Conservation (phyloP, 2,113 vertebrate species). For the Apodemus sylvaticus region DNA sequence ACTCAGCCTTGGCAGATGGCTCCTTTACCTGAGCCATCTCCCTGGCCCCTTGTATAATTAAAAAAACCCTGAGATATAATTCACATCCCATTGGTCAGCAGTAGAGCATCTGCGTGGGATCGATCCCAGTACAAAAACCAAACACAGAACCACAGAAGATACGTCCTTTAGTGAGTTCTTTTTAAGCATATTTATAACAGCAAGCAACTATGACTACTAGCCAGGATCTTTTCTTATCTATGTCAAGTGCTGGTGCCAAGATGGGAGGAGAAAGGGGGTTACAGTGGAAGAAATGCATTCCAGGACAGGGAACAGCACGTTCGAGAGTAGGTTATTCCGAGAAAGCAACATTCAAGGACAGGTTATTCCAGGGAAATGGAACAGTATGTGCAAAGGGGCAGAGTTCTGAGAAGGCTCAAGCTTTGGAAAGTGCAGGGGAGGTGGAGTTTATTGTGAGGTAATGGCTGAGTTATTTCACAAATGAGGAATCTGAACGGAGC, state of each 20-base stretch:
- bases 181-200: neutral
- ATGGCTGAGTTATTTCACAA: neutral
- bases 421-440: neutral
- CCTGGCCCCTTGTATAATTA: neutral
- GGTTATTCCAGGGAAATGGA: conserved; percentile 17
- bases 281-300: neutral
- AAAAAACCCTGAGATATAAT: conserved; percentile 8
- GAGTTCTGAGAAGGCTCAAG: neutral
- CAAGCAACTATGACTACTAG: neutral
- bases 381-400: neutral
- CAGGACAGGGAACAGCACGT: conserved; percentile 17
- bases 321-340: neutral
- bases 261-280: neutral
- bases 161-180: neutral
- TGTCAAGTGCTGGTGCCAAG: neutral
- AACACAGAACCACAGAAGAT: neutral
- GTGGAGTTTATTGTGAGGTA: neutral
- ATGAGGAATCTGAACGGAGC: neutral
- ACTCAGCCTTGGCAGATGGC: neutral
- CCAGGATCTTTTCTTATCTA: neutral
- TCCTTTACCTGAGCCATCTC: neutral
- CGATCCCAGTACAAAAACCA: too few relatives aligned
- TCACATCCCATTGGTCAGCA: neutral
- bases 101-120: neutral
- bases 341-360: neutral